Conservation (phyloP, 2,888 invertebrate species). For the Chymomyza procnemis region DNA sequence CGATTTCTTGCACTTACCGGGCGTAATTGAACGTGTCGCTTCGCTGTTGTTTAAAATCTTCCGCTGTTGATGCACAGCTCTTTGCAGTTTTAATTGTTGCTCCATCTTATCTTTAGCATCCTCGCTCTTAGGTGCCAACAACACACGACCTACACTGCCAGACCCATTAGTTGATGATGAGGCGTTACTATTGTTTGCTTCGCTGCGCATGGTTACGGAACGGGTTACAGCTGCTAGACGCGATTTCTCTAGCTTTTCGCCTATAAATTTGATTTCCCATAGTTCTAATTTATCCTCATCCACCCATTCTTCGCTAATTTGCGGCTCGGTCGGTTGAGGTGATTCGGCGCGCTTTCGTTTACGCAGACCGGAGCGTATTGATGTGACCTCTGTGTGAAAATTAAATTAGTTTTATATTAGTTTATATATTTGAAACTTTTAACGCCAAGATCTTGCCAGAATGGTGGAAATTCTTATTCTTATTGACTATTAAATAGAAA, state of each 20-base stretch:
- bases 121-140: slow-evolving; percentile 80
- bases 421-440: neutral
- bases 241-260: slow-evolving; percentile 87
- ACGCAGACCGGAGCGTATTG: slow-evolving; percentile 93
- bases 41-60: slow-evolving; percentile 82
- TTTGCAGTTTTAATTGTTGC: slow-evolving; percentile 90
- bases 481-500: no score
- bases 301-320: slow-evolving; percentile 96
- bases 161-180: slow-evolving; percentile 63
- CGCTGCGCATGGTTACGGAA: slow-evolving; percentile 86
- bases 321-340: slow-evolving; percentile 95
- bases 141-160: slow-evolving; percentile 43
- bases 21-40: slow-evolving; percentile 50
- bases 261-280: slow-evolving; percentile 97
- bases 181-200: slow-evolving; percentile 78
- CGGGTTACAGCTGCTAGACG: slow-evolving; percentile 75
- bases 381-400: slow-evolving; percentile 87
- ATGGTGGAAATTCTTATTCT: no score
- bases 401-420: neutral
- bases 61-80: slow-evolving; percentile 90
- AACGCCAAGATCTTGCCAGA: no score
- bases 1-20: slow-evolving; percentile 36
- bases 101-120: slow-evolving; percentile 95
- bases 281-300: slow-evolving; percentile 96
- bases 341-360: slow-evolving; percentile 96